A percentile compares a stretch with the other conserved stretches of the same genome.
phyloP scores from a whole-genome alignment of 2,797 vertebrate species.

The Anomalospiza imberbis region DNA sequence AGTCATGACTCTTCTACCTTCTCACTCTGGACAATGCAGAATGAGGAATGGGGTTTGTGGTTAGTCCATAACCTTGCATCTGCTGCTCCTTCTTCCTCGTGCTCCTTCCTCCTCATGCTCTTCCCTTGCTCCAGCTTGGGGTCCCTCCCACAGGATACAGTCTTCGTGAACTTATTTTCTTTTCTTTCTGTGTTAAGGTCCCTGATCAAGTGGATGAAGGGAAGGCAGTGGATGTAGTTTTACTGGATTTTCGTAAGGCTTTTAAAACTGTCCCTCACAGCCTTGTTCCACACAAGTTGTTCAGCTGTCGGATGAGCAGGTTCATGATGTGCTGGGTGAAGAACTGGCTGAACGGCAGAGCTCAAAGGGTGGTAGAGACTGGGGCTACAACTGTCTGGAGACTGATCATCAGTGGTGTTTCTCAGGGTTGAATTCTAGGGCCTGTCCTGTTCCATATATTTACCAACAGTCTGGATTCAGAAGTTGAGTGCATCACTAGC shows the following conservation, averaged over 20 bases:
- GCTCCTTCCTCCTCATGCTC: neutral
- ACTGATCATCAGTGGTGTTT: neutral
- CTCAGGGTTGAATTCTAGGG: neutral
- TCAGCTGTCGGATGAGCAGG: neutral
- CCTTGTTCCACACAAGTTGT: neutral
- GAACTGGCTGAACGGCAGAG: neutral
- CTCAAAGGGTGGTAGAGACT: neutral
- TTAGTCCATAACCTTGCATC: neutral
- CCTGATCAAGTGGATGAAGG: accelerated
- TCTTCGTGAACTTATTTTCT: neutral
- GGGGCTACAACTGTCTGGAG: neutral
- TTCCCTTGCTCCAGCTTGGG: neutral
- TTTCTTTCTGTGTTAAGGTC: neutral
- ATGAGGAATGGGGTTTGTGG: neutral
- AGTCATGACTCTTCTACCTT: neutral
- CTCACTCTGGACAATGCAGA: neutral
- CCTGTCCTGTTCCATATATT: neutral
- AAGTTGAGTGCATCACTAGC: neutral
- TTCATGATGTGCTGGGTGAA: neutral
- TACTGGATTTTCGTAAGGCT: neutral
- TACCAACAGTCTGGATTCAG: neutral
- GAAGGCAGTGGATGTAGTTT: neutral
- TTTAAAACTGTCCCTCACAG: neutral
- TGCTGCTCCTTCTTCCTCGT: neutral
- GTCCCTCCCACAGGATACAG: neutral